Evolutionary conservation across 1,140 invertebrate genomes (phyloP).

Genomic region (Ylistrum balloti): DNA sequence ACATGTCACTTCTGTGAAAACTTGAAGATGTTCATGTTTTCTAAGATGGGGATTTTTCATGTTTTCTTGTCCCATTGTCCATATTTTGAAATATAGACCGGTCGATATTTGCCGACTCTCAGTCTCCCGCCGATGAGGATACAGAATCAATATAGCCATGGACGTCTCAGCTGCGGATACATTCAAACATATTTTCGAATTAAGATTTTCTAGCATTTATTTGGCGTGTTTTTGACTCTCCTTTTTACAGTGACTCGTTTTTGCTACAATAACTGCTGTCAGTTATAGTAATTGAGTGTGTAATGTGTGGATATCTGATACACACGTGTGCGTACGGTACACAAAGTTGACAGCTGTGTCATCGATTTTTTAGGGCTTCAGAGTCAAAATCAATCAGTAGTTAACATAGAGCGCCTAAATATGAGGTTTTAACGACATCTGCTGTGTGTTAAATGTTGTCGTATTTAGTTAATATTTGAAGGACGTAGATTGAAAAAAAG

Average conservation of each 20-base stretch:
- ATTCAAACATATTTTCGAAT: neutral
- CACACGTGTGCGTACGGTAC: slow-evolving; percentile 34
- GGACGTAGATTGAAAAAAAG: no score
- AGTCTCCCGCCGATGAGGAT: neutral
- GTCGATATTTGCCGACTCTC: neutral
- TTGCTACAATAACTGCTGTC: neutral
- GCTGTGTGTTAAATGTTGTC: neutral
- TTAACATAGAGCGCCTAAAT: neutral
- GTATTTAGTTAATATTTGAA: no score
- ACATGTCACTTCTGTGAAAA: neutral
- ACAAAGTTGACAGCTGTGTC: slow-evolving; percentile 18
- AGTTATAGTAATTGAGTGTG: neutral
- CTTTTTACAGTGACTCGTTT: no score
- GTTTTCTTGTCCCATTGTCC: neutral
- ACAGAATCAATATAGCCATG: neutral
- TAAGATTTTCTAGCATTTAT: no score
- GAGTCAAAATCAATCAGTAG: slow-evolving; percentile 10
- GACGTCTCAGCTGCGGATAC: neutral
- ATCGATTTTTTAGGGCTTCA: slow-evolving; percentile 4
- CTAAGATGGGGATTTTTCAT: neutral
- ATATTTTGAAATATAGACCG: neutral
- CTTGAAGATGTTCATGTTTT: neutral
- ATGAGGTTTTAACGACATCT: neutral
- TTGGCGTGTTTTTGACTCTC: no score
- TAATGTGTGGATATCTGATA: neutral